Evolutionary conservation across 2,797 vertebrate species (phyloP).

Genomic region (Syngnathus acus): DNA sequence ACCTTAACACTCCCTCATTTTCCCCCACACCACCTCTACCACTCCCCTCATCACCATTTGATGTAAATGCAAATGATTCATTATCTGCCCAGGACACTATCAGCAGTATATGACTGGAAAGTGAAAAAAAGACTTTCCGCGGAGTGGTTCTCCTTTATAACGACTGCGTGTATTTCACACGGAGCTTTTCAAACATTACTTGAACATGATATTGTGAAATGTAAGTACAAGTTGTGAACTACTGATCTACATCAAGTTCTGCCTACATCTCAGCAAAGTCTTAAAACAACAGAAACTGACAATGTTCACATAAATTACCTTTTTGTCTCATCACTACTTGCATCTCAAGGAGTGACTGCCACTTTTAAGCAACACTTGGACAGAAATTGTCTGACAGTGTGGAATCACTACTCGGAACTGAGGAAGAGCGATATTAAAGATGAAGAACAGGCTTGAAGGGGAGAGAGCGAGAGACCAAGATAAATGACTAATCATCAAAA

Average conservation of each 20-base stretch:
- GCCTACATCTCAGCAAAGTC: not conserved
- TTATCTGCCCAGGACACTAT: slow-evolving; percentile 38
- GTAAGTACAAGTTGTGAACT: not conserved
- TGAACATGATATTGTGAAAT: slow-evolving; percentile 12
- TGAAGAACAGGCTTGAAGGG: slow-evolving; percentile 18
- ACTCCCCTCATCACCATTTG: slow-evolving; percentile 50
- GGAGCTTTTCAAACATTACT: slow-evolving; percentile 17
- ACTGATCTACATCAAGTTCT: slow-evolving; percentile 5
- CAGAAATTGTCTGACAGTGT: slow-evolving; percentile 56
- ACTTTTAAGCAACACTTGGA: slow-evolving; percentile 52
- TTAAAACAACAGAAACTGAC: not conserved
- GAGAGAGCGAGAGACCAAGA: slow-evolving; percentile 6
- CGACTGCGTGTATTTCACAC: slow-evolving; percentile 28
- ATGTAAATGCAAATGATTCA: slow-evolving; percentile 63
- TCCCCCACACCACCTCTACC: slow-evolving; percentile 32
- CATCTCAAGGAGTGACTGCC: slow-evolving; percentile 25
- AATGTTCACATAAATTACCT: not conserved
- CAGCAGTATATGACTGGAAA: slow-evolving; percentile 29
- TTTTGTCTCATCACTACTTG: not conserved
- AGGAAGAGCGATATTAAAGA: slow-evolving; percentile 42
- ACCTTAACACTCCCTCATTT: slow-evolving; percentile 56
- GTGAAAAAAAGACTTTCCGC: slow-evolving; percentile 17
- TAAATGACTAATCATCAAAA: slow-evolving; percentile 21
- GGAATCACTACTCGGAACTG: slow-evolving; percentile 36
- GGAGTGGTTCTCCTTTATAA: slow-evolving; percentile 30